phyloP scores from a whole-genome alignment of 2,888 invertebrate genomes.

The Neuroscelio doddi region DNA sequence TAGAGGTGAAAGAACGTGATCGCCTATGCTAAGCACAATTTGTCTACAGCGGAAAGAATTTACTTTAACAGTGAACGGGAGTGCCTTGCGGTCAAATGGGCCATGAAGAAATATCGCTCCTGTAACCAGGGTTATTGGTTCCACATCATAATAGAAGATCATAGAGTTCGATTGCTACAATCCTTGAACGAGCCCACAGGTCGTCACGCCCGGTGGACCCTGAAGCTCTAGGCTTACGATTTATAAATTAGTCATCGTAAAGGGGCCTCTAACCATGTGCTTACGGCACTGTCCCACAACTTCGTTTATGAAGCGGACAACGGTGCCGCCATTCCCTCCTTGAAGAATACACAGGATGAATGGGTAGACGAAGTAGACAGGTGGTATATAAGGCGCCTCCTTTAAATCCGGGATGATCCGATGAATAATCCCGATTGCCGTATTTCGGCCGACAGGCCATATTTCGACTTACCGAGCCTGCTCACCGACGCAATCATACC shows the following conservation, averaged over 20 bases:
- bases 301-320: too few relatives aligned
- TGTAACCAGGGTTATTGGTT: constrained; percentile 37
- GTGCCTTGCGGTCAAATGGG: constrained; percentile 42
- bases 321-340: too few relatives aligned
- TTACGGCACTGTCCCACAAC: constrained; percentile 43
- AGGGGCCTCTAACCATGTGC: constrained; percentile 27
- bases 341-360: too few relatives aligned
- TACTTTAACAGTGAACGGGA: constrained; percentile 42
- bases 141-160: constrained; percentile 48
- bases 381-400: too few relatives aligned
- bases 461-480: background rate
- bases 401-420: too few relatives aligned
- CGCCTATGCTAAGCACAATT: constrained; percentile 36
- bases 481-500: constrained; percentile 1
- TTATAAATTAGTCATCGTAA: constrained; percentile 25
- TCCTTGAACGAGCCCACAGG: constrained; percentile 29
- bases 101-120: constrained; percentile 14
- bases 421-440: constrained; percentile 6
- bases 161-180: constrained; percentile 27
- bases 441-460: background rate
- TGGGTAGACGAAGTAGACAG: too few relatives aligned
- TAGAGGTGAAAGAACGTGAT: constrained; percentile 36
- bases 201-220: constrained; percentile 49
- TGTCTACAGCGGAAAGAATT: constrained; percentile 27
- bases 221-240: constrained; percentile 39